Percentiles rank a stretch among this genome's conserved stretches.
These are phyloP conservation scores for Pachycephala philippinensis DNA, from an alignment of 2,113 vertebrate species.

Conservation along the genomic window DNA sequence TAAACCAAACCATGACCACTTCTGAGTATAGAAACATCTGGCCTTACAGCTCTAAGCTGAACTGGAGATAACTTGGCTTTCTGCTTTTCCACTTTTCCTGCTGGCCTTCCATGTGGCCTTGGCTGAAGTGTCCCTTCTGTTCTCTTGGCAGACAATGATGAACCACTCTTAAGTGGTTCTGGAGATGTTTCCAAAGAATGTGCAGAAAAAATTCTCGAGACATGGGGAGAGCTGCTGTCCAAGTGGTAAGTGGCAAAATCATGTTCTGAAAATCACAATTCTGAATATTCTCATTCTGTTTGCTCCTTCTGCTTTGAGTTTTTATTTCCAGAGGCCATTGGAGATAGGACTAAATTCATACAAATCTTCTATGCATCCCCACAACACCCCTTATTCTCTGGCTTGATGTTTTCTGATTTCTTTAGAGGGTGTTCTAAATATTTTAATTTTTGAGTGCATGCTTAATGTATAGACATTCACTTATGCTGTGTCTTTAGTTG, in stretches of 20 bases:
- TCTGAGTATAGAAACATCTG: not conserved
- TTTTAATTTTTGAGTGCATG: not conserved
- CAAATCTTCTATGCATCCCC: not conserved
- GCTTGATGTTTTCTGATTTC: not conserved
- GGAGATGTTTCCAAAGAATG: slow-evolving; percentile 99
- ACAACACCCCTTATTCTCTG: not conserved
- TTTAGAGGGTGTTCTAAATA: not conserved
- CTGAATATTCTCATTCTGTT: not conserved
- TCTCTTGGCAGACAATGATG: slow-evolving; percentile 89
- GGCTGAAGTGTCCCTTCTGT: not conserved
- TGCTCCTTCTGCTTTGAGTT: not conserved
- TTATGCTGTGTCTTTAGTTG: not conserved
- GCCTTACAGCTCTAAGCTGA: not conserved
- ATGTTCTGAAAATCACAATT: not conserved
- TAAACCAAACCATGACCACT: not conserved
- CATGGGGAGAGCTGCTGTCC: slow-evolving; percentile 95
- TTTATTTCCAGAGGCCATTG: not conserved
- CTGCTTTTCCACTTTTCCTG: not conserved
- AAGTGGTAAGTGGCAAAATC: slow-evolving; percentile 85
- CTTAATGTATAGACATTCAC: not conserved
- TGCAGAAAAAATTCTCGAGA: slow-evolving; percentile 97
- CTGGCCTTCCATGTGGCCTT: not conserved
- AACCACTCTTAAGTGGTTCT: slow-evolving; percentile 93
- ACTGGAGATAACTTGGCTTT: not conserved
- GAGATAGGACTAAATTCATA: no score